Percentiles rank a stretch among this genome's conserved stretches.
phyloP scores from a whole-genome alignment of 2,888 invertebrate species.

The Scaptomyza tumidula region DNA sequence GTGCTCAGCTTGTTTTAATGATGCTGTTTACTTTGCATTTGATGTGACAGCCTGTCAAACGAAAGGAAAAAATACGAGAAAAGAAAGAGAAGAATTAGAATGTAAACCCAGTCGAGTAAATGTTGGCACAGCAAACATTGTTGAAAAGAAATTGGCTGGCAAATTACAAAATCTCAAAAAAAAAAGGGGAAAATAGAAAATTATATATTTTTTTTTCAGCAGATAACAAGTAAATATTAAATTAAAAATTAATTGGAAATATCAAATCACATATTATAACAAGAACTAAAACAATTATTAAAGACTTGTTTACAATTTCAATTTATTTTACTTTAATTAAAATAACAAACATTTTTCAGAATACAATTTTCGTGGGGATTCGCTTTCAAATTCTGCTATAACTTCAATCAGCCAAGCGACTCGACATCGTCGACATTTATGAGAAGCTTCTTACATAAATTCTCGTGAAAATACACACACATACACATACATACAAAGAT shows the following conservation, averaged over 20 bases:
- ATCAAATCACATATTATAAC: not conserved
- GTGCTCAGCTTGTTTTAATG: conserved; percentile 60
- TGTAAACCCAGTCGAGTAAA: conserved; percentile 32
- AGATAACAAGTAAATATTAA: conserved; percentile 6
- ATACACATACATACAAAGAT: conserved; percentile 11
- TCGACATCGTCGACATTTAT: conserved; percentile 60
- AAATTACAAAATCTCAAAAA: not conserved
- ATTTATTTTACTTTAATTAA: too few species aligned
- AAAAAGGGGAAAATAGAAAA: conserved; percentile 13
- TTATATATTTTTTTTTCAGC: not conserved
- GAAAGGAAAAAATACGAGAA: conserved; percentile 15
- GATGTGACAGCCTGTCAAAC: conserved; percentile 47
- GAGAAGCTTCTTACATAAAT: conserved; percentile 68
- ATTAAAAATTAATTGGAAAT: conserved; percentile 21
- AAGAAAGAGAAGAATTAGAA: conserved; percentile 40
- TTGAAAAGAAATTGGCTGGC: conserved; percentile 41
- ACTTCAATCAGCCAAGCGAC: conserved; percentile 10
- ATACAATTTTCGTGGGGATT: too few species aligned
- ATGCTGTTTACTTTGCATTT: conserved; percentile 70
- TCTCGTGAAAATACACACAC: conserved; percentile 21
- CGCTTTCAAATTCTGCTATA: too few species aligned
- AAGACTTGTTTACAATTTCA: not conserved
- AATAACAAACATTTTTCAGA: too few species aligned
- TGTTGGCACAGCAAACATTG: conserved; percentile 53
- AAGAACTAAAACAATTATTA: not conserved